A percentile compares a stretch with the other conserved stretches of the same genome.
phyloP scores from a whole-genome alignment of 1,140 invertebrate genomes.

The Campodea augens region DNA sequence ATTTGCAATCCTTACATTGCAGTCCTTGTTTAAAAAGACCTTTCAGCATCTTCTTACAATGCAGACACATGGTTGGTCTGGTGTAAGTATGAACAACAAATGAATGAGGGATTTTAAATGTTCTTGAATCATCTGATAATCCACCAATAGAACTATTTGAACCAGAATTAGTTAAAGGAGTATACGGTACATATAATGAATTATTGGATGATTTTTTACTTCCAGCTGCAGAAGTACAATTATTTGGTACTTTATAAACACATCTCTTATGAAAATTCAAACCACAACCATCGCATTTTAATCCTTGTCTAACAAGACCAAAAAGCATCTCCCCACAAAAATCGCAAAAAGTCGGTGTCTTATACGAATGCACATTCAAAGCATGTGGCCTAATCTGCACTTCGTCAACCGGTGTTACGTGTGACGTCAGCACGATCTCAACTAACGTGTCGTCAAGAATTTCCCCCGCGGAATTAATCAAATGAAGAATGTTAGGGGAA shows the following conservation, averaged over 20 bases:
- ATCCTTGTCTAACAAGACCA: slow-evolving; percentile 88
- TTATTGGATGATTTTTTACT: slow-evolving; percentile 31
- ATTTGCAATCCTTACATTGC: slow-evolving; percentile 95
- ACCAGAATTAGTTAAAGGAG: slow-evolving; percentile 38
- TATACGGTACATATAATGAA: slow-evolving; percentile 40
- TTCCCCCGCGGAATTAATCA: slow-evolving; percentile 70
- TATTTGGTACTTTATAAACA: slow-evolving; percentile 95
- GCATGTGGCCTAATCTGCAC: slow-evolving; percentile 68
- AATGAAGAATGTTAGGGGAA: slow-evolving; percentile 76
- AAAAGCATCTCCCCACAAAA: slow-evolving; percentile 99
- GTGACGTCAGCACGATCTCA: slow-evolving; percentile 79
- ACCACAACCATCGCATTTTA: slow-evolving; percentile 97
- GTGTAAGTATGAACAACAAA: slow-evolving; percentile 85
- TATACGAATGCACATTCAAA: slow-evolving; percentile 90
- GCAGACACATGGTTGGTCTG: slow-evolving; percentile 82
- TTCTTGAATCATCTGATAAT: slow-evolving; percentile 32
- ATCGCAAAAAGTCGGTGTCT: slow-evolving; percentile 96
- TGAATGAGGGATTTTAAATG: slow-evolving; percentile 77
- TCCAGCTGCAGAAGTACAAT: slow-evolving; percentile 46
- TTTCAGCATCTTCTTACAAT: slow-evolving; percentile 85
- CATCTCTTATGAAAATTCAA: slow-evolving; percentile 97
- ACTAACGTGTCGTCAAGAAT: slow-evolving; percentile 83
- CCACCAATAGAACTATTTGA: slow-evolving; percentile 29
- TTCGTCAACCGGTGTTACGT: slow-evolving; percentile 49
- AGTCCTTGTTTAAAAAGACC: slow-evolving; percentile 92